These are phyloP conservation scores for Aricia artaxerxes DNA, from an alignment of 2,888 invertebrate species.

Conservation along the genomic window DNA sequence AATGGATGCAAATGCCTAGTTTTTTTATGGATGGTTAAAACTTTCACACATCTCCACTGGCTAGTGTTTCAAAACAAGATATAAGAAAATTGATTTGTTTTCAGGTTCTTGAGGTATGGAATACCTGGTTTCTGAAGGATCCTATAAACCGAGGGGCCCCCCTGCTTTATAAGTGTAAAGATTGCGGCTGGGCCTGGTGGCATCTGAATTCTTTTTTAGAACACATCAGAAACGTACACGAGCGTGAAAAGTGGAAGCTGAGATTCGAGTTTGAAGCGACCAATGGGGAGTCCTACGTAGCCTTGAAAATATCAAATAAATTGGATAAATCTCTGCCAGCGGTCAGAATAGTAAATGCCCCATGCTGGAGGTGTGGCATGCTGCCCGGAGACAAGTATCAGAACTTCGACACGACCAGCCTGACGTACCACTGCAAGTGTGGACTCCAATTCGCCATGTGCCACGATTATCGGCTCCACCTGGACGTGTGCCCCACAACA, in stretches of 20 bases:
- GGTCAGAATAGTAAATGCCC: neutral
- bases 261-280: conserved; percentile 39
- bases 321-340: neutral
- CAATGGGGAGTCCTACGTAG: conserved; percentile 45
- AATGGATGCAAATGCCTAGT: too few relatives aligned
- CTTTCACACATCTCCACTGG: too few relatives aligned
- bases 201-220: conserved; percentile 48
- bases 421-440: neutral
- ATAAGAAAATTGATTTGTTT: neutral
- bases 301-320: neutral
- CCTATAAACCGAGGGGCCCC: conserved; percentile 44
- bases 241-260: neutral
- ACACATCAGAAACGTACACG: conserved; percentile 44
- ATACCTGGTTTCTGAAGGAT: neutral
- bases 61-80: too few relatives aligned
- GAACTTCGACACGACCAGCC: neutral
- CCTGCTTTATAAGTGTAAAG: conserved; percentile 56
- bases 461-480: neutral
- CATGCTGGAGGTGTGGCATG: conserved; percentile 20
- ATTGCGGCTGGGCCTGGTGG: conserved; percentile 57
- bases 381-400: neutral
- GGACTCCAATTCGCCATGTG: neutral
- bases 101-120: conserved; percentile 8
- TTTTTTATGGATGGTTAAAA: too few relatives aligned
- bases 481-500: neutral